A percentile compares a stretch with the other conserved stretches of the same genome.
Evolutionary conservation across 2,888 invertebrate genomes (phyloP).

Genomic region (Lithodes maja): DNA sequence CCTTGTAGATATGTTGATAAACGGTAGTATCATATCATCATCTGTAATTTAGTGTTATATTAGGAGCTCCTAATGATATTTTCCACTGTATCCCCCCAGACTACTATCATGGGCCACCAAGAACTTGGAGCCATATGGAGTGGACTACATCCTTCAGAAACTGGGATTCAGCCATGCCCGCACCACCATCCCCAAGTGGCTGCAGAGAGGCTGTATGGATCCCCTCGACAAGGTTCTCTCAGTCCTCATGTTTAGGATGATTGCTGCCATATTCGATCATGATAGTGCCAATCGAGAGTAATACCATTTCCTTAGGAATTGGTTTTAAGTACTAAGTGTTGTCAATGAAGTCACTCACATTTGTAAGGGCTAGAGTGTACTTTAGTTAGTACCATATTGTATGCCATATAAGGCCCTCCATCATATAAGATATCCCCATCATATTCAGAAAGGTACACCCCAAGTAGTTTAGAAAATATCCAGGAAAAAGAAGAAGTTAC

Average conservation of each 20-base stretch:
- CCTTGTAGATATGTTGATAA: too few relatives aligned
- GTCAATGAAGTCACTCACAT: too few relatives aligned
- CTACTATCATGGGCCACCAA: conserved; percentile 93
- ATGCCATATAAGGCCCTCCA: too few relatives aligned
- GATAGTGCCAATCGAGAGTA: conserved; percentile 58
- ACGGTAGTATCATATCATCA: too few relatives aligned
- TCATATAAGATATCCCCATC: too few relatives aligned
- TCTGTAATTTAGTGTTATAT: too few relatives aligned
- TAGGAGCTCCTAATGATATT: too few relatives aligned
- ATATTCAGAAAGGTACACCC: too few relatives aligned
- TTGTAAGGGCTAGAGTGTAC: too few relatives aligned
- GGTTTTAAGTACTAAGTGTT: background rate
- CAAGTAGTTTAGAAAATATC: too few relatives aligned
- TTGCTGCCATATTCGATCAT: conserved; percentile 70
- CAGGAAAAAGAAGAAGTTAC: too few relatives aligned
- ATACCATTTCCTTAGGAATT: background rate
- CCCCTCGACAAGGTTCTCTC: conserved; percentile 95
- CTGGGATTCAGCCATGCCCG: conserved; percentile 97
- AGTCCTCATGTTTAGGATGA: conserved; percentile 77
- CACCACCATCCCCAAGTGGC: conserved; percentile 99
- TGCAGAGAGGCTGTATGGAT: conserved; percentile 98
- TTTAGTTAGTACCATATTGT: too few relatives aligned
- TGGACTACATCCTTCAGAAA: conserved; percentile 98
- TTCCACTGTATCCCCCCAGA: conserved; percentile 74
- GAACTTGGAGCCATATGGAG: conserved; percentile 97